These are phyloP conservation scores for Himalopsyche phryganea DNA, from an alignment of 1,140 invertebrate species.

Conservation along the genomic window DNA sequence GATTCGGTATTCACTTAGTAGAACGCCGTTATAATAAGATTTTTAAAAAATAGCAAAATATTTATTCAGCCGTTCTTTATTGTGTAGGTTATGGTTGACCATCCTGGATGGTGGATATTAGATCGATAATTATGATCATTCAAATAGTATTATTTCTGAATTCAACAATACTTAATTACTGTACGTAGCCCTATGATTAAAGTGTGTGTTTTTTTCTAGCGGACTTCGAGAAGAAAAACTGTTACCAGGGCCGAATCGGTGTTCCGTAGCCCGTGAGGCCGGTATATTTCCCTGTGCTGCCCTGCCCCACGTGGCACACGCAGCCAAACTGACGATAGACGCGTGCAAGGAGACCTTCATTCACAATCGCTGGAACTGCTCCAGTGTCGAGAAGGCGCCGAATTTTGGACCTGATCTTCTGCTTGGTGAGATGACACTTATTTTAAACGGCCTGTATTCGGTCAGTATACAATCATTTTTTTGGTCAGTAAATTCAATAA, in stretches of 20 bases:
- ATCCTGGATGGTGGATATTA: no score
- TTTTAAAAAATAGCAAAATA: no score
- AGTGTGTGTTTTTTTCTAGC: no score
- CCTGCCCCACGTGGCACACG: constrained; percentile 71
- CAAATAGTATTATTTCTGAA: no score
- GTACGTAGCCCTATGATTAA: no score
- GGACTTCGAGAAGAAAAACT: no score
- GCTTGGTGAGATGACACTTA: constrained; percentile 57
- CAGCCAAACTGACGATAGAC: constrained; percentile 62
- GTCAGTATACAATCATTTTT: background rate
- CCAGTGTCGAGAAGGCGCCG: constrained; percentile 69
- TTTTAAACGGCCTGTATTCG: background rate
- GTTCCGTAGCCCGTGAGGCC: constrained; percentile 55
- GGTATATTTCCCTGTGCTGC: constrained; percentile 58
- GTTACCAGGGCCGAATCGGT: background rate
- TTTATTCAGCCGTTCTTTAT: no score
- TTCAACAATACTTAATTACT: no score
- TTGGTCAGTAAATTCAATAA: background rate
- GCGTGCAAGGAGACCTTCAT: constrained; percentile 71
- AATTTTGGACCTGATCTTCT: constrained; percentile 70
- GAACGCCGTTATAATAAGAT: no score
- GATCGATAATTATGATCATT: no score
- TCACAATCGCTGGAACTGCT: constrained; percentile 82
- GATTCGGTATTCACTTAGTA: no score
- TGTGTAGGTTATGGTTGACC: no score